These are phyloP conservation scores for Muscidifurax raptorellus DNA, from an alignment of 1,140 invertebrate genomes.

Conservation along the genomic window DNA sequence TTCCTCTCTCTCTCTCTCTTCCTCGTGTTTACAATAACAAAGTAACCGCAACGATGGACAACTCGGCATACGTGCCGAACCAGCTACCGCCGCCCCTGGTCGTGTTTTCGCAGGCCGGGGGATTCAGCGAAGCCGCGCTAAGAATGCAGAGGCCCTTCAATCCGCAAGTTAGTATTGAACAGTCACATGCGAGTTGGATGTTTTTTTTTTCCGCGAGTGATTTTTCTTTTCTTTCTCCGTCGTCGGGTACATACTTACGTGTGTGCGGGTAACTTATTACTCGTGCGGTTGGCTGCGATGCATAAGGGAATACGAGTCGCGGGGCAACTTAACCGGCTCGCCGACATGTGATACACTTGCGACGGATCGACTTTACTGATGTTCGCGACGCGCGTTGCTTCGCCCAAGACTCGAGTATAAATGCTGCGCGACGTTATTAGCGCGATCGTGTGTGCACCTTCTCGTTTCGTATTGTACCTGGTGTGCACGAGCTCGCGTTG, in stretches of 20 bases:
- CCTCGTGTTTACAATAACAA: background rate
- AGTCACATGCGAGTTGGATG: too few relatives aligned
- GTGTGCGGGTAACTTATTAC: background rate
- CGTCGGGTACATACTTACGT: background rate
- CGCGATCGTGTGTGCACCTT: background rate
- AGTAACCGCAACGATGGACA: slow-evolving; percentile 77
- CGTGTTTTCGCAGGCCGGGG: slow-evolving; percentile 86
- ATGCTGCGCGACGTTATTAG: background rate
- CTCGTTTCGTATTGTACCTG: background rate
- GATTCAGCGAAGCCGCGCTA: slow-evolving; percentile 84
- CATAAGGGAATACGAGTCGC: background rate
- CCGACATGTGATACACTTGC: slow-evolving; percentile 40
- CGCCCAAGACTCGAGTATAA: background rate
- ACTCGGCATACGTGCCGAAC: slow-evolving; percentile 81
- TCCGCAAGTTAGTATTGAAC: slow-evolving; percentile 79
- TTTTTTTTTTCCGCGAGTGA: background rate
- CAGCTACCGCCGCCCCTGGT: slow-evolving; percentile 87
- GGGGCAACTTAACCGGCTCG: slow-evolving; percentile 12
- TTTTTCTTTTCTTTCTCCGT: slow-evolving; percentile 10
- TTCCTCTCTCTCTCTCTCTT: background rate
- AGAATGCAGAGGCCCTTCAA: slow-evolving; percentile 85
- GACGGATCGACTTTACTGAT: slow-evolving; percentile 22
- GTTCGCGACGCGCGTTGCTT: background rate
- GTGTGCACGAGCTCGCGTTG: background rate
- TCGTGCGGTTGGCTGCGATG: background rate